These are phyloP conservation scores for Pipa parva DNA, from an alignment of 2,113 vertebrate genomes.

Conservation along the genomic window DNA sequence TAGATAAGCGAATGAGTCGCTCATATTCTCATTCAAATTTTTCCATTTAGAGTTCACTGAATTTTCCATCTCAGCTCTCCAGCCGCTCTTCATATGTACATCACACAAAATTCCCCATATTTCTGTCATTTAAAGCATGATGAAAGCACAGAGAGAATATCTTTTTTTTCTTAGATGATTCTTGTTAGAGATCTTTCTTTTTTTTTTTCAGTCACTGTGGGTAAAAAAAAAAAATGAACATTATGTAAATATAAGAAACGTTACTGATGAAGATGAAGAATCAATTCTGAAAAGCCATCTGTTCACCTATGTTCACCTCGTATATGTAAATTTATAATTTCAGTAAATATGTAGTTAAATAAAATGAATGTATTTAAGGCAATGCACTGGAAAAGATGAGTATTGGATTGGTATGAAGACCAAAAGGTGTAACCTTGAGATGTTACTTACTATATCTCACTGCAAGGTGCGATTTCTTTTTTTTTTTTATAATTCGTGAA, in stretches of 20 bases:
- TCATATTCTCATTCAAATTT: conserved; percentile 60
- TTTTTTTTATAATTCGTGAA: conserved; percentile 5
- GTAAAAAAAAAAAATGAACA: conserved; percentile 44
- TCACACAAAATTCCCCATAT: conserved; percentile 50
- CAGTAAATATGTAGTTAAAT: conserved; percentile 34
- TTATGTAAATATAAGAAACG: conserved; percentile 57
- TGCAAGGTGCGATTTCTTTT: background rate
- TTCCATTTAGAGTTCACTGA: conserved; percentile 61
- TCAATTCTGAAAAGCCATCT: conserved; percentile 56
- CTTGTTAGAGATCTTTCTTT: conserved; percentile 53
- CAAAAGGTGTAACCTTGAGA: conserved; percentile 30
- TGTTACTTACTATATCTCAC: conserved; percentile 15
- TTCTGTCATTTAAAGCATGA: conserved; percentile 65
- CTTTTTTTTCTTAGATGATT: conserved; percentile 62
- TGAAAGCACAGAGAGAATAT: conserved; percentile 56
- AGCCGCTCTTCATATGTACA: conserved; percentile 62
- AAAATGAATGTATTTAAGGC: conserved; percentile 21
- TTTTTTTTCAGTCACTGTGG: conserved; percentile 53
- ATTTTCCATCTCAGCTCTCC: conserved; percentile 65
- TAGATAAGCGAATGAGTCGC: conserved; percentile 54
- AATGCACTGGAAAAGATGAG: conserved; percentile 19
- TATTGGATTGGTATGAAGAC: conserved; percentile 19
- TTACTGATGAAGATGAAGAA: conserved; percentile 62
- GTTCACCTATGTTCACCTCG: conserved; percentile 50
- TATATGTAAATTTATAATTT: conserved; percentile 43